phyloP scores from a whole-genome alignment of 1,140 invertebrate genomes.

The Polypedilum pembai region DNA sequence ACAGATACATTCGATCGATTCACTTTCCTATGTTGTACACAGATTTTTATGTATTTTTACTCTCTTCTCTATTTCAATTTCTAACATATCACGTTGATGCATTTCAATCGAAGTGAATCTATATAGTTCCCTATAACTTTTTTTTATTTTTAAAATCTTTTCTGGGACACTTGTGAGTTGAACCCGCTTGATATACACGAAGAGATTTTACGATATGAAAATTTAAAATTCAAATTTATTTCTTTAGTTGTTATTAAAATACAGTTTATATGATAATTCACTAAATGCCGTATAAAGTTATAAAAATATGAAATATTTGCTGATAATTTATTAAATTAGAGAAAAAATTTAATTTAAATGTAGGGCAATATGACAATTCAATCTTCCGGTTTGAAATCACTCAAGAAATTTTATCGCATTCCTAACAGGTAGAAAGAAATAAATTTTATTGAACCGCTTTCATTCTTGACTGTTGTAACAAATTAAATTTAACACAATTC shows the following conservation, averaged over 20 bases:
- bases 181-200: neutral
- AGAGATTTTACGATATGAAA: neutral
- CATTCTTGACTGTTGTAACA: no score
- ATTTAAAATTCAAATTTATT: constrained; percentile 9
- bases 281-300: no score
- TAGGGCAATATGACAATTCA: neutral
- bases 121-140: neutral
- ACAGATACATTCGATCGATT: neutral
- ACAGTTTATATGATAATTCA: neutral
- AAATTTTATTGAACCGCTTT: no score
- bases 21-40: neutral
- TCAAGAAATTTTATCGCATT: no score
- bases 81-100: constrained; percentile 16
- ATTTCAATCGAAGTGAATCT: neutral
- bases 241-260: constrained; percentile 8
- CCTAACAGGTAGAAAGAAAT: no score
- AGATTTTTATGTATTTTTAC: neutral
- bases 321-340: no score
- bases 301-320: no score
- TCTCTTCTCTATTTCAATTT: neutral
- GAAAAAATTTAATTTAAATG: neutral
- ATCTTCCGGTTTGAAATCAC: no score
- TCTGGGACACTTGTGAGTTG: neutral
- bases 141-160: neutral
- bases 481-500: no score